Evolutionary conservation across 2,888 invertebrate species (phyloP), one percentile per base, ranked within the genome.

Genomic region (Caenorhabditis drosophilae): DNA sequence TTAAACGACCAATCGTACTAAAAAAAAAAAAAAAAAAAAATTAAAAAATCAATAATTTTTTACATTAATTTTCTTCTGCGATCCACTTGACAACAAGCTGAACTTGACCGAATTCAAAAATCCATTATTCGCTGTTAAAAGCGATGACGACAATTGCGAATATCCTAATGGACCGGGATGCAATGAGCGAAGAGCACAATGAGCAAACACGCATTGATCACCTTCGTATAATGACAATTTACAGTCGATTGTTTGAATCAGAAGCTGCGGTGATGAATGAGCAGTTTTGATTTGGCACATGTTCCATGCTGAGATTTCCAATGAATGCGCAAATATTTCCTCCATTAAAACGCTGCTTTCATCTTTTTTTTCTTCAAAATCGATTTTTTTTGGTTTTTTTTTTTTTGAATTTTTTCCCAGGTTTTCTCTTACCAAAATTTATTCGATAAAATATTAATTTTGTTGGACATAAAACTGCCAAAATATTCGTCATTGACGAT

Each of bases 1-100:
- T 68, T 67, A 38, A 70, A 66, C 0, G 54, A 31, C 72, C 72
- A 75, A 38, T 75, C 75, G 35, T 60, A 68, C 75, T 75, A 50
- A 20, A 67, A 55, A 22, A 20, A 27, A 4, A n/a, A 18, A 20
- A 20, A 16, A 20, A 26, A 38, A 4, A 25, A 25, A 52, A 34
- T 11, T 7, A 25, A 12, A 35, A 40, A 45, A 20, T 22, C 9
- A 26, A 48, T 16, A 44, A 20, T 25, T 18, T 23, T 51, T 56
- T 18, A 69, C 72, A 51, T 66, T 69, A 22, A 72, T 59, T 41
- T 60, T 63, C 42, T 69, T 69, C 36, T 61, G 55, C 11, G 52
- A 54, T 50, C 63, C 59, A 49, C 60, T 61, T 4, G 50, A 41
- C 26, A 72, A 38, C 34, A 72, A 34, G 49, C 67, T 69, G 58